phyloP scores from a whole-genome alignment of 2,797 vertebrate genomes.

The Orientallactaga sibirica region DNA sequence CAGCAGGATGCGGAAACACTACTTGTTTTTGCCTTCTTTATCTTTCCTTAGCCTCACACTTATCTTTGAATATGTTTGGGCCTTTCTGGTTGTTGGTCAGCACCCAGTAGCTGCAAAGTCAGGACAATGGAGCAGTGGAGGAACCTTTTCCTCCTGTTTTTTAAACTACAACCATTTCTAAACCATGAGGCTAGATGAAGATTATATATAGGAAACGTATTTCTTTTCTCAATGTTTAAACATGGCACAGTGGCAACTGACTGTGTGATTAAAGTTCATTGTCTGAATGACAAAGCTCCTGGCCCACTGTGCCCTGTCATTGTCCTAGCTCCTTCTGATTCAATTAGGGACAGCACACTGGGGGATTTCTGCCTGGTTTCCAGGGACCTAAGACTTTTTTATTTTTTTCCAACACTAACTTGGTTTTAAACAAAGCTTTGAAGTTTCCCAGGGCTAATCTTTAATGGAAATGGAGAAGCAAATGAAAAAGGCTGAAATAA shows the following conservation, averaged over 20 bases:
- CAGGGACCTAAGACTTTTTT: slow-evolving; percentile 62
- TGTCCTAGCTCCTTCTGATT: slow-evolving; percentile 72
- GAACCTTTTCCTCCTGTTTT: slow-evolving; percentile 19
- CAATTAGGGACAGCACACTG: slow-evolving; percentile 66
- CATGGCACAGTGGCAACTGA: slow-evolving; percentile 60
- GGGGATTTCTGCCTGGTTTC: slow-evolving; percentile 57
- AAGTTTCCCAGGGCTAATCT: slow-evolving; percentile 72
- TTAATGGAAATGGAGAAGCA: slow-evolving; percentile 75
- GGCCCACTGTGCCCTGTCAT: slow-evolving; percentile 46
- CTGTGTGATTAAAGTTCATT: slow-evolving; percentile 72
- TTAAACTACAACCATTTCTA: slow-evolving; percentile 40
- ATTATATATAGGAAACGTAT: slow-evolving; percentile 50
- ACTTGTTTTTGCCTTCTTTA: background rate
- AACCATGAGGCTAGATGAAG: slow-evolving; percentile 19
- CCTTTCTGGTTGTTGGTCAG: background rate
- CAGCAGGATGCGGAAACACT: background rate
- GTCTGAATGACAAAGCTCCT: slow-evolving; percentile 57
- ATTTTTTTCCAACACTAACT: slow-evolving; percentile 75
- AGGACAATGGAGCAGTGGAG: background rate
- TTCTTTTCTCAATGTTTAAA: slow-evolving; percentile 60
- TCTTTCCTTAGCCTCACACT: background rate
- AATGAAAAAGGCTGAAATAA: slow-evolving; percentile 69
- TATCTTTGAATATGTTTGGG: background rate
- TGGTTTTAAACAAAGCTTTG: slow-evolving; percentile 78
- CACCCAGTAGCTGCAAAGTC: background rate